Base-by-base conservation (phyloP, 2,888 invertebrate genomes). In the Eristalis arbustorum region DNA sequence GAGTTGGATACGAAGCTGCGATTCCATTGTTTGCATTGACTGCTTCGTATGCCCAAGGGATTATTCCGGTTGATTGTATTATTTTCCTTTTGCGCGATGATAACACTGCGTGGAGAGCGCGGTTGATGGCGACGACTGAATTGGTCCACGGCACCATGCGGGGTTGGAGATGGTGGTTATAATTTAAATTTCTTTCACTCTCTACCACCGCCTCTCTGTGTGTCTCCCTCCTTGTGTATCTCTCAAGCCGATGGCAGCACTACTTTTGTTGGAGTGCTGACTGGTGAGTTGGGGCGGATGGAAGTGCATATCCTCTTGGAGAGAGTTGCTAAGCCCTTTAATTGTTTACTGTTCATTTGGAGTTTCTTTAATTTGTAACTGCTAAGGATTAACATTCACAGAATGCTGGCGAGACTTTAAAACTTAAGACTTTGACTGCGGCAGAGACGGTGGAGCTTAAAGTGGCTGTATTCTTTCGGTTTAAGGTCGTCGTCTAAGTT, bases 31-130 rank as follows among this genome's bases (percentile, higher is more conserved):
- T 85, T 85, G 85, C 85, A 85, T 82, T 85, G 85, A 85, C 81
- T 85, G 82, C 71, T 85, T 85, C 74, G 85, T 85, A 85, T 85
- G 77, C 85, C 85, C 85, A 82, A 69, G 85, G 85, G 85, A 85
- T 85, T 77, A 85, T 85, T 85, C 85, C 82, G 77, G 82, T 82
- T 85, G 85, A 85, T 85, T 85, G 85, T 85, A 85, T 85, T 85
- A 85, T 85, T 85, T 85, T 40, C 82, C 82, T 85, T 74, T 79
- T 73, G 82, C 82, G 59, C 82, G 59, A 82, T 85, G 77, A 69
- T 77, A 81, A 78, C 69, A 66, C 77, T 72, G 66, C 34, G 56
- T 25, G 61, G 40, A 34, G 61, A 66, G 63, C 25, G n/a, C 42
- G 3, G 25, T 42, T 23, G 42, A 49, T 18, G 49, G 18, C 18